Percentiles rank a stretch among this genome's conserved stretches.
Evolutionary conservation across 2,113 vertebrate species (phyloP).

Genomic region (Dermatemys mawii): DNA sequence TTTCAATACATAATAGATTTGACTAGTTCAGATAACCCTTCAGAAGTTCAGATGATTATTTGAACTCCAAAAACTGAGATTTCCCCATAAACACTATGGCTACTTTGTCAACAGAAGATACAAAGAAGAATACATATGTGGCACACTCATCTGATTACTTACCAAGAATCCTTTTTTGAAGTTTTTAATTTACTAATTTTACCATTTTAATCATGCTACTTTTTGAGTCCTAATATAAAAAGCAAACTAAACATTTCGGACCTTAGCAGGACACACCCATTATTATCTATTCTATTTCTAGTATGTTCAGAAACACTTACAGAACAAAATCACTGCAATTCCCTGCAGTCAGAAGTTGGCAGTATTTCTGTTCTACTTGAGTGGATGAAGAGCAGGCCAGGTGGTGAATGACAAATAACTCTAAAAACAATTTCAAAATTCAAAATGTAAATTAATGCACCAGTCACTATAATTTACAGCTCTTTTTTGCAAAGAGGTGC

Average conservation of each 20-base stretch:
- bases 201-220: not conserved
- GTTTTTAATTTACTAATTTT: conserved; percentile 23
- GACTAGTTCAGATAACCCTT: not conserved
- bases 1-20: accelerated
- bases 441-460: conserved; percentile 69
- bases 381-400: not conserved
- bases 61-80: not conserved
- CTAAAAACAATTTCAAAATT: conserved; percentile 7
- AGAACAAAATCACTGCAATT: not conserved
- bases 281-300: not conserved
- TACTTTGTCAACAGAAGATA: not conserved
- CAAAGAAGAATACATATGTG: accelerated
- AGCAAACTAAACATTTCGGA: accelerated
- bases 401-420: not conserved
- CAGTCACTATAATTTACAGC: not conserved
- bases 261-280: not conserved
- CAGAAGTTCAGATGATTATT: not conserved
- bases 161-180: not conserved
- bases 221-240: not conserved
- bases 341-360: not conserved
- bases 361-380: not conserved
- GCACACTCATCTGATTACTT: not conserved
- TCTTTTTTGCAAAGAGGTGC: accelerated
- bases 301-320: not conserved
- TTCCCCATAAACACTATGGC: accelerated